Evolutionary conservation across 2,888 invertebrate species (phyloP).

Genomic region (Invenusta paracnida): DNA sequence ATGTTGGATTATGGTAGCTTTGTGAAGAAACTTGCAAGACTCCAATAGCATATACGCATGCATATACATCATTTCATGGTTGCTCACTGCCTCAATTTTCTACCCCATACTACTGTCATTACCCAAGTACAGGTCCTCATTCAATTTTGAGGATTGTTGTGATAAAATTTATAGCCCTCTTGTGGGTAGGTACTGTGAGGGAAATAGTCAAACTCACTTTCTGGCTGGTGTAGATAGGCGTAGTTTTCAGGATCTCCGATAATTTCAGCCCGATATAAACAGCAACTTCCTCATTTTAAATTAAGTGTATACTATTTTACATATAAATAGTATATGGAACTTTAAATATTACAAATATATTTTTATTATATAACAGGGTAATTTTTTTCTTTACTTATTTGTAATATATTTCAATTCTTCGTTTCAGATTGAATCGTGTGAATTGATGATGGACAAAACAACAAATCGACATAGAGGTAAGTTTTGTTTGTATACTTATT

Average conservation of each 20-base stretch:
- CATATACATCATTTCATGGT: no score
- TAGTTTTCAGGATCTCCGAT: neutral
- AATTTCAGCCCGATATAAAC: neutral
- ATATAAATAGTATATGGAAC: no score
- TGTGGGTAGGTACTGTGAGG: neutral
- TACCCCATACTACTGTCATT: no score
- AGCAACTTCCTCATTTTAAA: no score
- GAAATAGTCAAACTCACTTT: neutral
- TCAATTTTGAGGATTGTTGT: constrained; percentile 16
- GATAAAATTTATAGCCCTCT: constrained; percentile 23
- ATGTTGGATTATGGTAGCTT: constrained; percentile 22
- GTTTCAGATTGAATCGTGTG: constrained; percentile 69
- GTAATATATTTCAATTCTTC: no score
- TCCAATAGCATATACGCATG: no score
- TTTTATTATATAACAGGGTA: no score
- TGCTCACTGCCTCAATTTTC: no score
- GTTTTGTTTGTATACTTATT: constrained; percentile 45
- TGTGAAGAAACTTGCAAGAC: neutral
- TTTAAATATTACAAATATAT: no score
- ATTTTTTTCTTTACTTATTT: no score
- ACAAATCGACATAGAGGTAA: constrained; percentile 94
- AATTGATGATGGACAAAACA: constrained; percentile 99
- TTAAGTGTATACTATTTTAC: no score
- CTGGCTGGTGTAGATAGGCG: neutral
- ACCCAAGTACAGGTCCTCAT: neutral